A percentile compares a stretch with the other conserved stretches of the same genome.
Evolutionary conservation across 2,113 vertebrate genomes (phyloP).

Genomic region (Dicentrarchus labrax): DNA sequence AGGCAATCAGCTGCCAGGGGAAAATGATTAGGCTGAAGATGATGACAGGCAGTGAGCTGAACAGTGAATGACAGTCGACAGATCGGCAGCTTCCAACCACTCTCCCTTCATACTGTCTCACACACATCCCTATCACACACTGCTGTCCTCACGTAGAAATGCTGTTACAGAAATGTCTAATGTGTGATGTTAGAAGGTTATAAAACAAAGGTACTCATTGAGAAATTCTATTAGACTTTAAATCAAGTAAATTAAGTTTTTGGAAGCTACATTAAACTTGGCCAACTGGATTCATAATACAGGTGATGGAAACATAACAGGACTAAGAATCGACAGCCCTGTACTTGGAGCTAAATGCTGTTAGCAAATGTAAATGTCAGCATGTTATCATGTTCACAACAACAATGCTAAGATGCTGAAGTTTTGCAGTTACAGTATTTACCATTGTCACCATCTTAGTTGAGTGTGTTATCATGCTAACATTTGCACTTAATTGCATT

Average conservation of each 20-base stretch:
- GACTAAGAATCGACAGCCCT: background rate
- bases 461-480: background rate
- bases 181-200: background rate
- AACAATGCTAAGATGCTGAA: background rate
- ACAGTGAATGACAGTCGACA: slow-evolving; percentile 52
- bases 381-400: background rate
- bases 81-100: slow-evolving; percentile 9
- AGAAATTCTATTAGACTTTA: background rate
- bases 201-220: background rate
- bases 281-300: background rate
- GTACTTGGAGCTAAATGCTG: background rate
- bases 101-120: slow-evolving; percentile 15
- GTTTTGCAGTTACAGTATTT: background rate
- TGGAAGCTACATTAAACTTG: background rate
- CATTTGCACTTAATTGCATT: too few relatives aligned
- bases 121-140: slow-evolving; percentile 1
- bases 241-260: background rate
- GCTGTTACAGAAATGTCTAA: background rate
- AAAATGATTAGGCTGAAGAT: slow-evolving; percentile 70
- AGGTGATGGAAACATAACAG: background rate
- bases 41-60: slow-evolving; percentile 67
- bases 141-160: background rate
- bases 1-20: slow-evolving; percentile 69
- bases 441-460: background rate
- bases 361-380: too few relatives aligned